Percentiles rank a stretch among this genome's conserved stretches.
phyloP scores from a whole-genome alignment of 1,140 invertebrate species.

The Lutraria rhynchaena region DNA sequence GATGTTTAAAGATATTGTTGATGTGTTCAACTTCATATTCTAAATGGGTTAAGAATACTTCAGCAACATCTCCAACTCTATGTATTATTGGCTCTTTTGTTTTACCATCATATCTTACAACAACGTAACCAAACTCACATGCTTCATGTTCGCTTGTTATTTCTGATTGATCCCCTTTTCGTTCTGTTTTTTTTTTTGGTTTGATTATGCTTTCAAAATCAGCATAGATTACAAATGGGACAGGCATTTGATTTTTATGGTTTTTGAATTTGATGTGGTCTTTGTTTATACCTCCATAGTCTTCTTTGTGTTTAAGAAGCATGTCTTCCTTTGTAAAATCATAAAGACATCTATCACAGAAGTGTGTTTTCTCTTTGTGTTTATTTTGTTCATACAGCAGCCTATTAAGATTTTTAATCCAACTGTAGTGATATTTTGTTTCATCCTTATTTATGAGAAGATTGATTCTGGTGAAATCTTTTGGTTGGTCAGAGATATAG shows the following conservation, averaged over 20 bases:
- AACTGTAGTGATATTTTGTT: constrained; percentile 48
- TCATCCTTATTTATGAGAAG: neutral
- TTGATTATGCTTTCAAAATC: constrained; percentile 4
- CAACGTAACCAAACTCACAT: constrained; percentile 22
- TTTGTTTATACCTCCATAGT: constrained; percentile 10
- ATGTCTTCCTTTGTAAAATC: constrained; percentile 24
- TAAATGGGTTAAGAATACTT: constrained; percentile 29
- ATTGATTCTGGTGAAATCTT: neutral
- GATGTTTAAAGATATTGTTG: constrained; percentile 11
- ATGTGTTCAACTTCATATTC: constrained; percentile 36
- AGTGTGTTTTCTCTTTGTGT: constrained; percentile 14
- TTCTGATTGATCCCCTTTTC: constrained; percentile 1
- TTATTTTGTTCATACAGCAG: constrained; percentile 27
- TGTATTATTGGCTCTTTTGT: constrained; percentile 10
- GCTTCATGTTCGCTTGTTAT: constrained; percentile 13
- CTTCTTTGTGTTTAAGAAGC: constrained; percentile 6
- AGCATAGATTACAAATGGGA: constrained; percentile 9
- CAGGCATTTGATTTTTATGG: neutral
- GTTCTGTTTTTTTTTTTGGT: neutral
- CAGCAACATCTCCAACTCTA: constrained; percentile 13
- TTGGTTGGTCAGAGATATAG: neutral
- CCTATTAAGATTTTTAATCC: constrained; percentile 53
- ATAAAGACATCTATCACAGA: constrained; percentile 58
- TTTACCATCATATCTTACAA: constrained; percentile 10
- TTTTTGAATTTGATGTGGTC: neutral